Conservation (phyloP, 2,888 invertebrate species). For the Phalera bucephala region DNA sequence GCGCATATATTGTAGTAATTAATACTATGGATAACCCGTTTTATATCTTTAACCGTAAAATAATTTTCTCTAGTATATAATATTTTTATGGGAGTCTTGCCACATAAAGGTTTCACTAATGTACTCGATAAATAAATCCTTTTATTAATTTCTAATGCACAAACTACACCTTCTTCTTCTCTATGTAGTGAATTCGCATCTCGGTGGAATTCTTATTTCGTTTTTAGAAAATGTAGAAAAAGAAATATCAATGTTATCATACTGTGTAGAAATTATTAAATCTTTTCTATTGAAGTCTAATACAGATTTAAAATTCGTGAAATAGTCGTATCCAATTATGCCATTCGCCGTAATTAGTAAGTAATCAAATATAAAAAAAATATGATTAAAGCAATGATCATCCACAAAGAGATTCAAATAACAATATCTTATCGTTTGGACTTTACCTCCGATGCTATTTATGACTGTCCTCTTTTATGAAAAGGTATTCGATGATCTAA, state of each 20-base stretch:
- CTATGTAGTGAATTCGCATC: slow-evolving; percentile 2
- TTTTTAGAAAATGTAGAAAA: no score
- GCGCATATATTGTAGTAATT: neutral
- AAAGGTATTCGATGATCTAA: slow-evolving; percentile 1
- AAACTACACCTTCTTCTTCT: neutral
- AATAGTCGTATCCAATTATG: slow-evolving; percentile 5
- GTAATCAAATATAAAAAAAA: slow-evolving; percentile 5
- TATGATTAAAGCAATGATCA: slow-evolving; percentile 1
- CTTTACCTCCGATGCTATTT: slow-evolving; percentile 6
- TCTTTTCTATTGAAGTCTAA: neutral
- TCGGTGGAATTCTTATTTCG: slow-evolving; percentile 1
- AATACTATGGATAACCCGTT: neutral
- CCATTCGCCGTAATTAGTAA: slow-evolving; percentile 5
- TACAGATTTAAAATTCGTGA: neutral
- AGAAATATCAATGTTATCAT: no score
- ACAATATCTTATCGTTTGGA: slow-evolving; percentile 2
- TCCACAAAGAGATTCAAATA: neutral
- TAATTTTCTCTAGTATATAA: no score
- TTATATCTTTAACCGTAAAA: no score
- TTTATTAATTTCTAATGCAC: neutral
- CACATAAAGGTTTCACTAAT: neutral
- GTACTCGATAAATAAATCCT: slow-evolving; percentile 1
- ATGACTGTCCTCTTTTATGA: neutral
- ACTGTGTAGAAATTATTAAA: neutral
- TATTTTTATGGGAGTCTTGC: slow-evolving; percentile 1